These are phyloP conservation scores for Nasonia oneida DNA, from an alignment of 2,888 invertebrate genomes.

Conservation along the genomic window DNA sequence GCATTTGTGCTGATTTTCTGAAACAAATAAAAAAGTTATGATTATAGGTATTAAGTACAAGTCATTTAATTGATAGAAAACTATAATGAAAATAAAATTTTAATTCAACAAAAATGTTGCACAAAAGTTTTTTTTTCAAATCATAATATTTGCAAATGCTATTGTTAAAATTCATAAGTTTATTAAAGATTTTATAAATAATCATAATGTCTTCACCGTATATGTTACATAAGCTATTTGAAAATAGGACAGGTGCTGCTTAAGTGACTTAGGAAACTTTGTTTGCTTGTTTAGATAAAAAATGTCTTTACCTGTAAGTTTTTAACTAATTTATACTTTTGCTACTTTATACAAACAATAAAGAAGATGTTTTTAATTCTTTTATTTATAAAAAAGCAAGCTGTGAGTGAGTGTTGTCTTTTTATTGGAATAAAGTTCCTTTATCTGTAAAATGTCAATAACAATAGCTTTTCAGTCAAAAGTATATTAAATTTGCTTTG, in stretches of 20 bases:
- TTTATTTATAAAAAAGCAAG: not conserved
- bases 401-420: not conserved
- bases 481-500: no score
- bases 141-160: not conserved
- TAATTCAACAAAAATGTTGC: not conserved
- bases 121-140: not conserved
- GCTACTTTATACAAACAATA: not conserved
- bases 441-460: no score
- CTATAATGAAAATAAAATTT: not conserved
- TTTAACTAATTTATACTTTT: not conserved
- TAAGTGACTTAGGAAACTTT: not conserved
- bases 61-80: not conserved
- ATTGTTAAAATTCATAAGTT: not conserved
- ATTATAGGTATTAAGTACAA: not conserved
- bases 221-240: constrained; percentile 40
- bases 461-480: no score
- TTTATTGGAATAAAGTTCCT: no score
- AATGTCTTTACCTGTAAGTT: constrained; percentile 6
- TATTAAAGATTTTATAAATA: not conserved
- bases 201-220: constrained; percentile 1
- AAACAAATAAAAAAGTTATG: not conserved
- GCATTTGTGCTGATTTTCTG: constrained; percentile 69
- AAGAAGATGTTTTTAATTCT: not conserved
- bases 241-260: constrained; percentile 10
- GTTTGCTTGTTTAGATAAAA: not conserved